Conservation (phyloP, 2,113 vertebrate species). For the Vidua macroura region DNA sequence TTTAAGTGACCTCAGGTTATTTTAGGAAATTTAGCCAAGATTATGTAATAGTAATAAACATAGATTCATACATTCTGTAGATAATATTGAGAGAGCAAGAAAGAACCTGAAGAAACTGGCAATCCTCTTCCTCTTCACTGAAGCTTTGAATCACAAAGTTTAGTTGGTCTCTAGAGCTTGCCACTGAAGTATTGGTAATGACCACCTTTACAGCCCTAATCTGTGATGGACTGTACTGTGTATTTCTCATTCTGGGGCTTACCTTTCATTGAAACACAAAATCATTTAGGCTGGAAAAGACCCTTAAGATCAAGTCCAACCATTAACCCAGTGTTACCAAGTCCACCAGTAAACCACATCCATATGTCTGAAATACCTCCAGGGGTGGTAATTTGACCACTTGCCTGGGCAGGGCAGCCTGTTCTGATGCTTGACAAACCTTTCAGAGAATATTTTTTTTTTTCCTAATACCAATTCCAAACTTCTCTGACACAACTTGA, state of each 20-base stretch:
- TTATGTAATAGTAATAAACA: not conserved
- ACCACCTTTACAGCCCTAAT: not conserved
- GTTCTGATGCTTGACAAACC: accelerated
- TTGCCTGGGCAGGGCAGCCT: not conserved
- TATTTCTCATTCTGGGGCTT: not conserved
- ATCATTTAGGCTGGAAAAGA: not conserved
- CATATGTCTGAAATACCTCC: not conserved
- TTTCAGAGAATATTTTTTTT: not conserved
- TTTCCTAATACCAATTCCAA: not conserved
- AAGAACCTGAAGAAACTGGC: not conserved
- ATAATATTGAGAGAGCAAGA: not conserved
- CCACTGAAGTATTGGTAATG: not conserved
- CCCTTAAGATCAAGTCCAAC: not conserved
- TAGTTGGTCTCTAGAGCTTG: not conserved
- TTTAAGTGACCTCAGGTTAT: not conserved
- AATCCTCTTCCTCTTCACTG: not conserved
- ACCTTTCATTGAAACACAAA: not conserved
- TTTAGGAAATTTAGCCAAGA: not conserved
- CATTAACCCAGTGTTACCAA: not conserved
- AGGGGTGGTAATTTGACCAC: accelerated
- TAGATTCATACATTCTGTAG: not conserved
- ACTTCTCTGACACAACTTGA: not conserved
- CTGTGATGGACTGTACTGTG: not conserved
- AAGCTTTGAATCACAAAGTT: not conserved
- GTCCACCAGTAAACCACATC: not conserved